Evolutionary conservation across 1,140 invertebrate genomes (phyloP).

Genomic region (Aphelinus certus): DNA sequence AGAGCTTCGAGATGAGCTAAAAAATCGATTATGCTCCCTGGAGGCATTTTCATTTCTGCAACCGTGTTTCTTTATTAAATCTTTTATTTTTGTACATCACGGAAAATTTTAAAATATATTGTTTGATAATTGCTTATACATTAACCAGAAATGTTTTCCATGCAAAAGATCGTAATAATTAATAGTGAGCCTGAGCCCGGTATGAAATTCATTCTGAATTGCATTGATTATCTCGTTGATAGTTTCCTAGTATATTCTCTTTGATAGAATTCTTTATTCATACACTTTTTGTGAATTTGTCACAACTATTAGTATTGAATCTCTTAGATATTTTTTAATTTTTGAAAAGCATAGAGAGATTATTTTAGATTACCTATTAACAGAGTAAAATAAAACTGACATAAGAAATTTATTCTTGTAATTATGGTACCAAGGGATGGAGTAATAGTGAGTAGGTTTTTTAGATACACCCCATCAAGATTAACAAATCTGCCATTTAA

Average conservation of each 20-base stretch:
- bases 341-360: conserved; percentile 7
- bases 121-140: no score
- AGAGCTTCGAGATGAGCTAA: conserved; percentile 37
- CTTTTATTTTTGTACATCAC: no score
- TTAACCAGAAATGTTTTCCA: conserved; percentile 8
- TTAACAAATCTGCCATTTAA: conserved; percentile 32
- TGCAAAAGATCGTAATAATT: not conserved
- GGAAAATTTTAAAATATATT: no score
- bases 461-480: conserved; percentile 39
- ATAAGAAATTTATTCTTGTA: conserved; percentile 47
- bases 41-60: conserved; percentile 41
- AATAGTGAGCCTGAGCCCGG: not conserved
- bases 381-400: conserved; percentile 35
- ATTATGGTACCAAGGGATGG: conserved; percentile 35
- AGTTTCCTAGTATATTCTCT: not conserved
- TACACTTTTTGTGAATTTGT: not conserved
- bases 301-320: not conserved
- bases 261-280: not conserved
- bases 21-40: conserved; percentile 25
- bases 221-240: conserved; percentile 11
- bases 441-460: conserved; percentile 40
- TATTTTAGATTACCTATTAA: conserved; percentile 36
- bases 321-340: conserved; percentile 9
- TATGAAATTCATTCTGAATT: not conserved
- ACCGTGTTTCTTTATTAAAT: conserved; percentile 41